phyloP scores from a whole-genome alignment of 2,888 invertebrate species.

The Onchidella celtica region DNA sequence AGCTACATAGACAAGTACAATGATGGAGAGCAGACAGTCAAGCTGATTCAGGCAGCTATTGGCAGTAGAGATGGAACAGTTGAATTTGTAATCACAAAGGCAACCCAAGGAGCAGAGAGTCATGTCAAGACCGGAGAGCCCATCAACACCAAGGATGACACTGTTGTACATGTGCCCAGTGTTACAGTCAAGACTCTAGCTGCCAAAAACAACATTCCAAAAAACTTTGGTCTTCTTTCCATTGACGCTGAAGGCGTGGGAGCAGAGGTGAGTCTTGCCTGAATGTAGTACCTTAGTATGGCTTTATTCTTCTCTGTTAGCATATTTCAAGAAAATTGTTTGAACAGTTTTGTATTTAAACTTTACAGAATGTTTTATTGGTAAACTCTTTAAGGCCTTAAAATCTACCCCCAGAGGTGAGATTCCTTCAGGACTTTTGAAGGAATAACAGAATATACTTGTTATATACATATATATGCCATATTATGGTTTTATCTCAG shows the following conservation, averaged over 20 bases:
- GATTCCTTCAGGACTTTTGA: no score
- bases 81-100: conserved; percentile 58
- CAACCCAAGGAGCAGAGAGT: conserved; percentile 63
- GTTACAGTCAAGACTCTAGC: conserved; percentile 65
- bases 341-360: no score
- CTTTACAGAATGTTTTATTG: no score
- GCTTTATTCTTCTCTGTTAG: no score
- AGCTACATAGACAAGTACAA: conserved; percentile 59
- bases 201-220: conserved; percentile 61
- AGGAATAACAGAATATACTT: no score
- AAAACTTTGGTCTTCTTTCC: conserved; percentile 68
- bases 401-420: no score
- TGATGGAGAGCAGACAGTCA: conserved; percentile 60
- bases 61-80: conserved; percentile 61
- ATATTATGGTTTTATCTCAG: no score
- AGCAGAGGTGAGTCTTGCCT: conserved; percentile 60
- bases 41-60: conserved; percentile 63
- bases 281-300: no score
- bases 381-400: no score
- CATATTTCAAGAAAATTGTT: no score
- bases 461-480: no score
- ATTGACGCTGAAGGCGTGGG: conserved; percentile 73
- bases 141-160: conserved; percentile 28
- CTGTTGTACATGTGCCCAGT: conserved; percentile 58
- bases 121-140: conserved; percentile 53